Evolutionary conservation across 2,888 invertebrate genomes (phyloP).

Genomic region (Melanostoma mellinum): DNA sequence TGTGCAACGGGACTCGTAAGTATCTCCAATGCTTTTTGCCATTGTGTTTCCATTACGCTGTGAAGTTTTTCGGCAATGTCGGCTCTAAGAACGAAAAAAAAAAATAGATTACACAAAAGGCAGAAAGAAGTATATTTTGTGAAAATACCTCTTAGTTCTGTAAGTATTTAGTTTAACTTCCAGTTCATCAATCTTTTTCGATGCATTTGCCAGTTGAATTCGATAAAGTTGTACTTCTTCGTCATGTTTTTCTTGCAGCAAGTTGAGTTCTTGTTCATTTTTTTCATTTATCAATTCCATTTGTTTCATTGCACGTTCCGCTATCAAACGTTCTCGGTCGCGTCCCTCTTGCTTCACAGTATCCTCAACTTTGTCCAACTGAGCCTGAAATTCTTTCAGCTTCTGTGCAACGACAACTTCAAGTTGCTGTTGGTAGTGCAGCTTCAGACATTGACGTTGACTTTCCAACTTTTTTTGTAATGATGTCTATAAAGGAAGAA

Average conservation of each 20-base stretch:
- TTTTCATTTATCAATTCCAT: conserved; percentile 88
- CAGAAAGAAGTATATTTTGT: not conserved
- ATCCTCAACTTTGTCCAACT: conserved; percentile 87
- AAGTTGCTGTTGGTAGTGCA: conserved; percentile 91
- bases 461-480: conserved; percentile 84
- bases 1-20: conserved; percentile 83
- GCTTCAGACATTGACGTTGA: conserved; percentile 87
- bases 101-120: not conserved
- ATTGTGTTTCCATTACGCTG: conserved; percentile 90
- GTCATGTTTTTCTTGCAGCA: conserved; percentile 89
- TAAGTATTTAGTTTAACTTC: conserved; percentile 83
- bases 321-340: conserved; percentile 86
- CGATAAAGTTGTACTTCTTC: conserved; percentile 90
- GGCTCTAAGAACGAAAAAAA: conserved; percentile 81
- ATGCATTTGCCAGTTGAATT: conserved; percentile 87
- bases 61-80: conserved; percentile 89
- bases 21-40: conserved; percentile 89
- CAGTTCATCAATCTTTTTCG: conserved; percentile 86
- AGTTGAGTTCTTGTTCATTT: conserved; percentile 88
- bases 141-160: conserved; percentile 78
- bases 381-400: conserved; percentile 89
- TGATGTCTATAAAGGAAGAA: conserved; percentile 80
- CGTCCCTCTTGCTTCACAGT: conserved; percentile 86
- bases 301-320: conserved; percentile 88
- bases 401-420: conserved; percentile 90